phyloP scores from a whole-genome alignment of 2,113 vertebrate genomes.

The Aspidoscelis tigris region DNA sequence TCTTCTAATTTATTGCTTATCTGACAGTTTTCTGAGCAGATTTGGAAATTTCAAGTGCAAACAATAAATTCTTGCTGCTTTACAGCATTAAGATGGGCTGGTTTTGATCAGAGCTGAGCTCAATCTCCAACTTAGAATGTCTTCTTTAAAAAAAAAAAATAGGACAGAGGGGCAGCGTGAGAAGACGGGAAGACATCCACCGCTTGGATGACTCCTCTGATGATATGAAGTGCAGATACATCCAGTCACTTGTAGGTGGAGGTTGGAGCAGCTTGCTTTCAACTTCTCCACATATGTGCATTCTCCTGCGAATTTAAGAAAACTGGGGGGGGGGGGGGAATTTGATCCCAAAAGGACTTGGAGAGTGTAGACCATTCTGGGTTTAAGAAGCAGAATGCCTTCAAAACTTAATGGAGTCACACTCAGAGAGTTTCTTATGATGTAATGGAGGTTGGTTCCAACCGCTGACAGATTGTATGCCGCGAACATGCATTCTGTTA shows the following conservation, averaged over 20 bases:
- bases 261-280: not conserved
- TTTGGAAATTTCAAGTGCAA: not conserved
- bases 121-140: not conserved
- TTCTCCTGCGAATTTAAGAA: not conserved
- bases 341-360: constrained; percentile 29
- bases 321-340: fast-evolving
- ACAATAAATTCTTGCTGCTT: too few species aligned
- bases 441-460: not conserved
- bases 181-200: not conserved
- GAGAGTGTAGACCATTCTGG: fast-evolving
- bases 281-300: not conserved
- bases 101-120: fast-evolving
- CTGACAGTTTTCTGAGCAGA: not conserved
- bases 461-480: not conserved
- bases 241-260: not conserved
- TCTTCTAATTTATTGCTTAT: not conserved
- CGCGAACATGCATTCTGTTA: not conserved
- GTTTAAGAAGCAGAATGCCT: constrained; percentile 3
- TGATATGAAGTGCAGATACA: not conserved
- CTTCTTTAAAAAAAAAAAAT: not conserved
- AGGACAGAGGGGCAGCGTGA: fast-evolving
- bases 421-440: not conserved
- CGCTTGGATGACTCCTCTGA: constrained; percentile 7
- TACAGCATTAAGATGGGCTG: fast-evolving
- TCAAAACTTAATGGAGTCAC: not conserved